A percentile compares a stretch with the other conserved stretches of the same genome.
Evolutionary conservation across 2,888 invertebrate genomes (phyloP).

Genomic region (Oscheius sp.): DNA sequence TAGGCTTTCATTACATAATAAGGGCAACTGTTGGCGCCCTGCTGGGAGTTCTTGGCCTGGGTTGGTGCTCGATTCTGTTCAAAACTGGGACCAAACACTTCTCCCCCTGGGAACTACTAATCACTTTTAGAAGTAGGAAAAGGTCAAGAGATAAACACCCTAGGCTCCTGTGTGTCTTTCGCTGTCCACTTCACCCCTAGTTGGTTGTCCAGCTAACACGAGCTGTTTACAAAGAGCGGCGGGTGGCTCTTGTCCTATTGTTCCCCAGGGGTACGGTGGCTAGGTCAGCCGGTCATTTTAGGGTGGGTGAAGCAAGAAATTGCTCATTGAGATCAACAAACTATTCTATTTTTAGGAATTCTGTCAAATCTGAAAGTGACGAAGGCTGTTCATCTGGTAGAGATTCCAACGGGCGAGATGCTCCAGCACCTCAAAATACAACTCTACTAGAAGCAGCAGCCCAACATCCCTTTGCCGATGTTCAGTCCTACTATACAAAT

Average conservation of each 20-base stretch:
- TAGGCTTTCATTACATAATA: background rate
- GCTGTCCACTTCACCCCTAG: slow-evolving; percentile 29
- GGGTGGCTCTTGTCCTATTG: slow-evolving; percentile 28
- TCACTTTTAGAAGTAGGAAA: background rate
- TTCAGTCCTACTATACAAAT: slow-evolving; percentile 24
- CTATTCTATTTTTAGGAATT: slow-evolving; percentile 17
- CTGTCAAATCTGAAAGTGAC: slow-evolving; percentile 46
- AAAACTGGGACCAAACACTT: too few relatives aligned
- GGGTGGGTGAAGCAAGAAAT: background rate
- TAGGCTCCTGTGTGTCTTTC: slow-evolving; percentile 11
- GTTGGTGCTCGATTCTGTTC: background rate
- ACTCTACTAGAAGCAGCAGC: slow-evolving; percentile 5
- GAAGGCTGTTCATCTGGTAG: slow-evolving; percentile 53
- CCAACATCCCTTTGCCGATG: slow-evolving; percentile 22
- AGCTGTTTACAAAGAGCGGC: slow-evolving; percentile 22
- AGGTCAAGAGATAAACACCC: slow-evolving; percentile 24
- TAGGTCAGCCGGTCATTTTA: slow-evolving; percentile 7
- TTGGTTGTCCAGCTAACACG: slow-evolving; percentile 30
- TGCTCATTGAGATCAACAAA: background rate
- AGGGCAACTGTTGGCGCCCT: slow-evolving; percentile 6
- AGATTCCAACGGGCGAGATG: slow-evolving; percentile 37
- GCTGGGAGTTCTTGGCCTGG: background rate
- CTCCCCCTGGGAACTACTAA: too few relatives aligned
- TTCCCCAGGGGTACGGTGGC: slow-evolving; percentile 22
- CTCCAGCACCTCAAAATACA: background rate